phyloP scores from a whole-genome alignment of 2,888 invertebrate species.

The Harpalus rufipes region DNA sequence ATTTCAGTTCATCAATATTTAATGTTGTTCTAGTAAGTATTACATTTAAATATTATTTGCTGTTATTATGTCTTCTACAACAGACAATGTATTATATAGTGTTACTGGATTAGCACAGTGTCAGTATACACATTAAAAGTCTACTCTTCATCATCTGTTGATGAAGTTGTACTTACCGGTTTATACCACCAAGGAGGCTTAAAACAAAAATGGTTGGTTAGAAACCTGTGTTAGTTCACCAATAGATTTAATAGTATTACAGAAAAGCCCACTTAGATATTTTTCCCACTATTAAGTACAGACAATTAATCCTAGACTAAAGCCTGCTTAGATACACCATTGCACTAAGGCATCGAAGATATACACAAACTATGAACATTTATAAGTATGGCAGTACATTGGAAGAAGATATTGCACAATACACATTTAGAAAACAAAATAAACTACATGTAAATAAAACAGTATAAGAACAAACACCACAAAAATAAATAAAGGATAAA shows the following conservation, averaged over 20 bases:
- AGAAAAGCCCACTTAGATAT: no score
- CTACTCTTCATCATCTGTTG: conserved; percentile 28
- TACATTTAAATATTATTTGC: conserved; percentile 56
- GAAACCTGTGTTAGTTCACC: conserved; percentile 6
- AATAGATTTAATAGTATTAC: background rate
- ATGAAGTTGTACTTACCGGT: conserved; percentile 85
- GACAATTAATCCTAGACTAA: no score
- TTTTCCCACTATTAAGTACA: no score
- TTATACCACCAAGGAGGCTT: conserved; percentile 97
- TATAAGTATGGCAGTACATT: background rate
- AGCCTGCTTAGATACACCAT: background rate
- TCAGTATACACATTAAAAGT: conserved; percentile 12
- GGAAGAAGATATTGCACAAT: conserved; percentile 29
- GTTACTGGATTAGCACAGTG: conserved; percentile 9
- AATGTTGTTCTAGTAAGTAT: conserved; percentile 54
- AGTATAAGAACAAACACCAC: conserved; percentile 3
- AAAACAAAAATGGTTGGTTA: conserved; percentile 66
- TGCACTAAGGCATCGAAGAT: background rate
- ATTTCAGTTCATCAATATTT: conserved; percentile 52
- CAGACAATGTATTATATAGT: conserved; percentile 43
- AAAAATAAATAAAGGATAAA: conserved; percentile 32
- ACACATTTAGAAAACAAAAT: conserved; percentile 37
- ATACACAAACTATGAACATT: background rate
- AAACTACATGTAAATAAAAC: conserved; percentile 1
- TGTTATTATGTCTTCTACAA: conserved; percentile 55